These are phyloP conservation scores for Epizoanthus scotinus DNA, from an alignment of 92 coral and sea anemone genomes.

Conservation along the genomic window DNA sequence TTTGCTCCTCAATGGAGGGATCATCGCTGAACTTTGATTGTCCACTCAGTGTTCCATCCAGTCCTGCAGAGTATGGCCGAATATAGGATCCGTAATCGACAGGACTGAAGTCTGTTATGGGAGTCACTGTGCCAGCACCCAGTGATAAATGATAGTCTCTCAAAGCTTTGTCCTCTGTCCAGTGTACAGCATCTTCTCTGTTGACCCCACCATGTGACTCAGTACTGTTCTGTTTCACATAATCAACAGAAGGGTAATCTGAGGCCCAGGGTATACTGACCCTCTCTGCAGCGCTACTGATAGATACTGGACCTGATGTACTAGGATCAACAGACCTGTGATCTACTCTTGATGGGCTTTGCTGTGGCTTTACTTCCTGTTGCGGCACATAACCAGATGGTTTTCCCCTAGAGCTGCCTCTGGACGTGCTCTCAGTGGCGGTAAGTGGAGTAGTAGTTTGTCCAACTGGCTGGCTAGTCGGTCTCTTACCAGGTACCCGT, in stretches of 20 bases:
- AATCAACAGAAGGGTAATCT: conserved; percentile 1
- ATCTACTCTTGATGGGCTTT: not conserved
- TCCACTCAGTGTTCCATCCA: not conserved
- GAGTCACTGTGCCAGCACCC: conserved; percentile 66
- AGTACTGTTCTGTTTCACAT: conserved; percentile 9
- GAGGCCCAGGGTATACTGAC: conserved; percentile 15
- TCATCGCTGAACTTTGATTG: not conserved
- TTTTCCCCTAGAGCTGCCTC: conserved; percentile 19
- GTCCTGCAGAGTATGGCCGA: not conserved
- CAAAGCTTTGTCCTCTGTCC: conserved; percentile 44
- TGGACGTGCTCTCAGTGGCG: conserved; percentile 16
- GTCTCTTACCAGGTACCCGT: conserved; percentile 6
- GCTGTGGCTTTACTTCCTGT: conserved; percentile 35
- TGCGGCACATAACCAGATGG: conserved; percentile 18
- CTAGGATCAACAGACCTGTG: not conserved
- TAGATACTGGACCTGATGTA: not conserved
- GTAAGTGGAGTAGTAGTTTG: conserved; percentile 12
- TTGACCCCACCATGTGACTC: not conserved
- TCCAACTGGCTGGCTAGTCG: not conserved
- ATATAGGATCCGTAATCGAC: conserved; percentile 34
- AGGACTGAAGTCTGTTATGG: conserved; percentile 43
- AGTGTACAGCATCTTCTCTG: not conserved
- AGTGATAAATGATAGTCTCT: conserved; percentile 59
- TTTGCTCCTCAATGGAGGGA: conserved; percentile 33
- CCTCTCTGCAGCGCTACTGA: not conserved